Conservation (phyloP, 1,140 invertebrate genomes). For the Amphibalanus amphitrite region DNA sequence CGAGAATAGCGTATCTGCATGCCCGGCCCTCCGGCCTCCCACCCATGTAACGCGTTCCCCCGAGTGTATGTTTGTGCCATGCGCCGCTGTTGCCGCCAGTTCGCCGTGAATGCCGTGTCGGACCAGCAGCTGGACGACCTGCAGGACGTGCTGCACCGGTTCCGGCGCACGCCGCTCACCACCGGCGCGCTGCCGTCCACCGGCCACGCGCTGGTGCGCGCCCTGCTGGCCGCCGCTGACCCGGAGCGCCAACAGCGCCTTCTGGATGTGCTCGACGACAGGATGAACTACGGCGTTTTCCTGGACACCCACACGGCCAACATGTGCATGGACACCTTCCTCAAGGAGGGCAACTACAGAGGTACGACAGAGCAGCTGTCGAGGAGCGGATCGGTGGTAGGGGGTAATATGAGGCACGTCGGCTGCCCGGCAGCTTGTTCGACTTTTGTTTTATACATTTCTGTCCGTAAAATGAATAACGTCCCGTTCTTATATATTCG, state of each 20-base stretch:
- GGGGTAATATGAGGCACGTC: no score
- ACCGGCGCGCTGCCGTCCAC: conserved; percentile 54
- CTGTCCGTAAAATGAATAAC: no score
- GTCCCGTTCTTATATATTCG: no score
- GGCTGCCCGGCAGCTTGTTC: no score
- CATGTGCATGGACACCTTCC: conserved; percentile 60
- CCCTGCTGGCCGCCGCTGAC: conserved; percentile 37
- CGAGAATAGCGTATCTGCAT: no score
- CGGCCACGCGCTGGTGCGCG: conserved; percentile 54
- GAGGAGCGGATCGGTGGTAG: no score
- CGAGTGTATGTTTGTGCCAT: no score
- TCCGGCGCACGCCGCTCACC: conserved; percentile 48
- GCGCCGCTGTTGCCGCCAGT: no score
- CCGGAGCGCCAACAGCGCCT: conserved; percentile 37
- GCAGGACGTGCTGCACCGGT: conserved; percentile 43
- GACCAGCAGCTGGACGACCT: conserved; percentile 39
- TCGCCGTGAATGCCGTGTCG: no score
- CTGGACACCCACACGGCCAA: conserved; percentile 59
- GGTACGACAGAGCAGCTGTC: neutral
- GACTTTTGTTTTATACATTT: no score
- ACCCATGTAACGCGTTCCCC: no score
- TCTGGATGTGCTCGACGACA: conserved; percentile 51
- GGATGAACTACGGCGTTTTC: conserved; percentile 76
- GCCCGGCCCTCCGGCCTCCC: no score
- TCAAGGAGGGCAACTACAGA: conserved; percentile 44